Conservation (phyloP, 2,113 vertebrate genomes). For the Daphoenositta chrysoptera region DNA sequence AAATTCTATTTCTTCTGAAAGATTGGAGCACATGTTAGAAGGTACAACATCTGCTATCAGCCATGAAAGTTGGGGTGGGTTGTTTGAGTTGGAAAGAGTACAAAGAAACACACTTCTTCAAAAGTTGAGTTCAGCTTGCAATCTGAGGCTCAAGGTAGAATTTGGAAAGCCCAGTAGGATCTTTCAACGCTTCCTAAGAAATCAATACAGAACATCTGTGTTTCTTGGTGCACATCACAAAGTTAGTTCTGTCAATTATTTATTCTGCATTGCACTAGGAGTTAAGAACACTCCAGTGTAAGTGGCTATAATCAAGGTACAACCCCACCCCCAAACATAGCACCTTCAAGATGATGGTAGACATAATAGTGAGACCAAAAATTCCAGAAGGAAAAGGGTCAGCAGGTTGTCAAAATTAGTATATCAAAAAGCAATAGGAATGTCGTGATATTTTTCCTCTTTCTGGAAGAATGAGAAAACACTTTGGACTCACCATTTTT, state of each 20-base stretch:
- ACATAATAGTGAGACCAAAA: background rate
- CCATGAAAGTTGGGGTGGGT: background rate
- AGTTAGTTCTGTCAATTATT: background rate
- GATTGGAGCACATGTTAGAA: background rate
- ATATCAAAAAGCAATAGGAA: background rate
- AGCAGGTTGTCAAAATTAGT: background rate
- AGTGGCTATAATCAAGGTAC: background rate
- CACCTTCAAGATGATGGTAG: background rate
- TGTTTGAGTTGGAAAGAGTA: background rate
- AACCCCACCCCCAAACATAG: rapidly evolving
- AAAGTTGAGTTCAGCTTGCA: background rate
- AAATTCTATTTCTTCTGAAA: background rate
- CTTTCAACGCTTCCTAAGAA: background rate
- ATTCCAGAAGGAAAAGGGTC: background rate
- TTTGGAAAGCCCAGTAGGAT: background rate
- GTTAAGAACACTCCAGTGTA: background rate
- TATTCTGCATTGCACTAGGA: background rate
- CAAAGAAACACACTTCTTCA: background rate
- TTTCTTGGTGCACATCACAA: background rate
- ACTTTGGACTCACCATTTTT: background rate
- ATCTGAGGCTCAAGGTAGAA: background rate
- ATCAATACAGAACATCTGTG: background rate
- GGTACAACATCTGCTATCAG: background rate
- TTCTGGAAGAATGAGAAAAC: background rate
- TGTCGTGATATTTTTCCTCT: background rate